Evolutionary conservation across 2,113 vertebrate species (phyloP).

Genomic region (Phycodurus eques): DNA sequence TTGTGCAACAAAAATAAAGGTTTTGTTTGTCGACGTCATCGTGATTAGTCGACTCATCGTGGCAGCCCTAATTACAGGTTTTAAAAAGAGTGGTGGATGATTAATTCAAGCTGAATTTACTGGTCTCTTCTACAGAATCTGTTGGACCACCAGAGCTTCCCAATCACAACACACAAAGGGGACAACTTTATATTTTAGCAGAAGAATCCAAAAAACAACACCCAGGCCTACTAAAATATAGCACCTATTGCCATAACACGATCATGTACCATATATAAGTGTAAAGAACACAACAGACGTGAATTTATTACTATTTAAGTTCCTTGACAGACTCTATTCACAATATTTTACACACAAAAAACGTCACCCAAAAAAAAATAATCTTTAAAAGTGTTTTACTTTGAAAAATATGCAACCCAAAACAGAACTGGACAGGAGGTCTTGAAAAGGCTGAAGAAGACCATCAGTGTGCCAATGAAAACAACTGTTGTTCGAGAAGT

Average conservation of each 20-base stretch:
- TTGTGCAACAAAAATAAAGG: no score
- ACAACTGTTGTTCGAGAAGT: slow-evolving; percentile 44
- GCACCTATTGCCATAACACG: neutral
- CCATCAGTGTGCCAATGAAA: slow-evolving; percentile 44
- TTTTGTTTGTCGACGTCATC: no score
- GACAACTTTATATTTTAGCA: slow-evolving; percentile 15
- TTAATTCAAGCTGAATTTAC: neutral
- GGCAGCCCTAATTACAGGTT: no score
- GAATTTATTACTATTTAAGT: neutral
- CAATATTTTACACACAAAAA: neutral
- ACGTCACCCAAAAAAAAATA: neutral
- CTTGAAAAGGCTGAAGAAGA: slow-evolving; percentile 8
- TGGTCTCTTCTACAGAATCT: neutral
- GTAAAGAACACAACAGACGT: neutral
- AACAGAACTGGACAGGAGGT: neutral
- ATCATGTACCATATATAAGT: neutral
- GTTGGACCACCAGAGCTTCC: no score
- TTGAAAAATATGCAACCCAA: neutral
- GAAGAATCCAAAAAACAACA: slow-evolving; percentile 7
- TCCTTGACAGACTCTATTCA: no score
- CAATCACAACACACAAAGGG: slow-evolving; percentile 15
- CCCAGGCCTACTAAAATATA: neutral
- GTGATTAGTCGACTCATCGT: no score
- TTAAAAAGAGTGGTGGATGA: neutral
- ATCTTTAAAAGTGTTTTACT: neutral